Conservation (phyloP, 2,888 invertebrate genomes). For the Cremastobaeus sp. region DNA sequence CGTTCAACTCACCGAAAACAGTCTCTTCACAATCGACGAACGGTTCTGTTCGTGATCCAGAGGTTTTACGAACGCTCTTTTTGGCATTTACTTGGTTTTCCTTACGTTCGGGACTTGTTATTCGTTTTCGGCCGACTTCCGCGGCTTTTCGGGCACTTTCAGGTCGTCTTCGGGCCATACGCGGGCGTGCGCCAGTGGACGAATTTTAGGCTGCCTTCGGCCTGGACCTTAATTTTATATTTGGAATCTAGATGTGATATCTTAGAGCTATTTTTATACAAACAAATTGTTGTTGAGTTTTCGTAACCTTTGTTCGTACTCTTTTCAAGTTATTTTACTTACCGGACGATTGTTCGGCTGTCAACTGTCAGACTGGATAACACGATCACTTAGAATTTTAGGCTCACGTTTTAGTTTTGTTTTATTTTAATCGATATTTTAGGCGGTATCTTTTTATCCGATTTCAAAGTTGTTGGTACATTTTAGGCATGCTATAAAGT, state of each 20-base stretch:
- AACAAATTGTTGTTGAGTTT: slow-evolving; percentile 42
- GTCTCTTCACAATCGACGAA: slow-evolving; percentile 49
- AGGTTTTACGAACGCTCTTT: slow-evolving; percentile 41
- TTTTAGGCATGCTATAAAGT: slow-evolving; percentile 16
- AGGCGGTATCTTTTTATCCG: neutral
- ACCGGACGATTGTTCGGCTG: neutral
- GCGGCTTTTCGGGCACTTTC: neutral
- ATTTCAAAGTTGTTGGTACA: slow-evolving; percentile 12
- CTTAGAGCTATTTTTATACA: slow-evolving; percentile 38
- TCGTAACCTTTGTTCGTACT: slow-evolving; percentile 5
- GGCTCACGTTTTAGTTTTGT: slow-evolving; percentile 3
- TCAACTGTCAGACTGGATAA: neutral
- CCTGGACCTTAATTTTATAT: slow-evolving; percentile 13
- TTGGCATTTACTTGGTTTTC: neutral
- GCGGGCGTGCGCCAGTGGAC: slow-evolving; percentile 3
- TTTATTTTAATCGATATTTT: slow-evolving; percentile 5
- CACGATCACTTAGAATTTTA: neutral
- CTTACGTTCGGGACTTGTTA: too few relatives aligned
- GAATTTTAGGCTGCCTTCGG: slow-evolving; percentile 21
- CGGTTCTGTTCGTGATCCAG: slow-evolving; percentile 43
- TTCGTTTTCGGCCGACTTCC: neutral
- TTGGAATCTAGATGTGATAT: slow-evolving; percentile 44
- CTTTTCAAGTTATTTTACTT: neutral
- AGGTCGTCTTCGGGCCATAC: too few relatives aligned
- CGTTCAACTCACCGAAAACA: slow-evolving; percentile 54